These are phyloP conservation scores for Hydropotes inermis DNA, from an alignment of 2,113 vertebrate species.

Conservation along the genomic window DNA sequence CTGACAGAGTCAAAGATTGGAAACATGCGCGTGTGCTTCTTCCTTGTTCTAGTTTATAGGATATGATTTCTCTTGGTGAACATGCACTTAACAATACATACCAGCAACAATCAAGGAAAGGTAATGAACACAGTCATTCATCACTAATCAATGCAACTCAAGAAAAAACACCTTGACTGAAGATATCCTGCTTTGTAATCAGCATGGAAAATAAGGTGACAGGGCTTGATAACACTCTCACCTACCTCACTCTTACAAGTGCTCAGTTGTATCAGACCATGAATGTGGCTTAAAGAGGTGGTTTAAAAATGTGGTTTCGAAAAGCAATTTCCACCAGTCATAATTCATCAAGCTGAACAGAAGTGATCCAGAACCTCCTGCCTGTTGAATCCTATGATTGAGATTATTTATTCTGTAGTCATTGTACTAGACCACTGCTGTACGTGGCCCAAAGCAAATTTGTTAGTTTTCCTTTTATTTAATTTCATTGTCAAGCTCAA, in stretches of 20 bases:
- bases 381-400: neutral
- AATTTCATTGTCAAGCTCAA: slow-evolving; percentile 1
- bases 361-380: neutral
- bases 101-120: neutral
- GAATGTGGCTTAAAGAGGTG: neutral
- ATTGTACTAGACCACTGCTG: neutral
- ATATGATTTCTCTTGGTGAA: neutral
- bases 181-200: neutral
- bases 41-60: neutral
- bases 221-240: neutral
- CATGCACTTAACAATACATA: neutral
- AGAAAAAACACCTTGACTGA: neutral
- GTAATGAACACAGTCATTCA: neutral
- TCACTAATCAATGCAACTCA: neutral
- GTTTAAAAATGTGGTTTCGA: neutral
- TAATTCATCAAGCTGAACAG: neutral
- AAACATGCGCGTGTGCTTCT: neutral
- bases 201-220: neutral
- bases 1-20: neutral
- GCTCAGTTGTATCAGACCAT: neutral
- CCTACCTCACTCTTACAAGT: neutral
- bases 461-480: slow-evolving; percentile 20
- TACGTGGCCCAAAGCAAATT: neutral
- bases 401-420: neutral
- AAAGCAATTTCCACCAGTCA: neutral